Percentiles rank a stretch among this genome's conserved stretches.
Evolutionary conservation across 1,140 invertebrate species (phyloP).

Genomic region (Pogonus chalceus): DNA sequence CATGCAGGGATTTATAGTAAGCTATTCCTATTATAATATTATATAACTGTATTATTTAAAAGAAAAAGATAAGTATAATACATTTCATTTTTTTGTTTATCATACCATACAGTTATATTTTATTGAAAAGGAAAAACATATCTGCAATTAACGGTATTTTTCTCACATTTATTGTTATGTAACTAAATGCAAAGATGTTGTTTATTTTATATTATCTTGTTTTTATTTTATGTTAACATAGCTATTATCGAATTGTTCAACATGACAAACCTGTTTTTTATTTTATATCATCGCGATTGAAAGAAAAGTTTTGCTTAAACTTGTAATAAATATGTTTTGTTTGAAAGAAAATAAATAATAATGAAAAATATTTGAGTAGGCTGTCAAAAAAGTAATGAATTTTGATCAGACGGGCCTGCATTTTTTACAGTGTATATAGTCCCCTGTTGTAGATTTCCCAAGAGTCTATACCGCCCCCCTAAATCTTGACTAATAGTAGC

Average conservation of each 20-base stretch:
- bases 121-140: no score
- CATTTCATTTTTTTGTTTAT: no score
- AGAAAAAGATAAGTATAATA: not conserved
- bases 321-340: not conserved
- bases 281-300: not conserved
- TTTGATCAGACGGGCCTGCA: not conserved
- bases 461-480: slow-evolving; percentile 10
- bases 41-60: not conserved
- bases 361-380: not conserved
- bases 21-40: not conserved
- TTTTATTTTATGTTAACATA: no score
- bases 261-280: no score
- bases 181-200: no score
- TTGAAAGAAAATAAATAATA: not conserved
- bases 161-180: no score
- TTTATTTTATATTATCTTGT: no score
- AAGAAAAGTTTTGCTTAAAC: not conserved
- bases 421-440: not conserved
- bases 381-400: not conserved
- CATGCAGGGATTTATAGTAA: not conserved
- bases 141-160: no score
- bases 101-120: no score
- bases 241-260: no score
- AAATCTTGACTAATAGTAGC: slow-evolving; percentile 18
- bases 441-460: slow-evolving; percentile 13